Evolutionary conservation across 2,113 vertebrate genomes (phyloP), one percentile per base, ranked within the genome.

Genomic region (Dendropsophus ebraccatus): DNA sequence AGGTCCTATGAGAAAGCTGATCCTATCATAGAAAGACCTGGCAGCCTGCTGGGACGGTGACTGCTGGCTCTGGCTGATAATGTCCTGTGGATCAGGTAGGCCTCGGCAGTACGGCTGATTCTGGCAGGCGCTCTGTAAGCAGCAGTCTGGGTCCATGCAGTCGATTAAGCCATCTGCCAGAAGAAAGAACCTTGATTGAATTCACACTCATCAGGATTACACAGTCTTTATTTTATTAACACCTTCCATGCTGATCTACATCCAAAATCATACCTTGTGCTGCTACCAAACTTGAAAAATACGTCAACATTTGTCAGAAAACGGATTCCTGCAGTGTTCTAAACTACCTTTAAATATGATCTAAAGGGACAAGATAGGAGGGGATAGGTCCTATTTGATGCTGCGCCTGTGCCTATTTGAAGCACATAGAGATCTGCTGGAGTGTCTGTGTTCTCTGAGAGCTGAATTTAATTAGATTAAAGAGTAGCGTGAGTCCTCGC

Each of bases 81-180:
- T 91, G 70, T 96, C 94, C 37, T 94, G 92, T 87, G 98, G 98
- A 91, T 99, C 98, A 2, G 97, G 96, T 35, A 97, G 92, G 13
- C 98, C 98, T 0, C 93, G 96, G 88, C 98, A 99, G 54, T 95
- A 99, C 81, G 93, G 94, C 89, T 99, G 97, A 90, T 94, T 96
- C 92, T 99, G 97, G 94, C 98, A 99, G 89, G 96, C 93, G 54
- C 95, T 95, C 89, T 99, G 97, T 88, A 96, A 88, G 89, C 98
- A 99, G 95, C 98, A 99, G 89, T 99, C 98, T 13, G 98, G 98
- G 88, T 99, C 98, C 97, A 99, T 97, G 86, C 98, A 99, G 93
- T 99, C 98, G 54, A 93, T 89, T 30, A 99, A 95, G 41, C 98
- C 98, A 90, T 99, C 98, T 99, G 95, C 83, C 91, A 93, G 89